Evolutionary conservation across 1,140 invertebrate species (phyloP).

Genomic region (Hylaeus anthracinus): DNA sequence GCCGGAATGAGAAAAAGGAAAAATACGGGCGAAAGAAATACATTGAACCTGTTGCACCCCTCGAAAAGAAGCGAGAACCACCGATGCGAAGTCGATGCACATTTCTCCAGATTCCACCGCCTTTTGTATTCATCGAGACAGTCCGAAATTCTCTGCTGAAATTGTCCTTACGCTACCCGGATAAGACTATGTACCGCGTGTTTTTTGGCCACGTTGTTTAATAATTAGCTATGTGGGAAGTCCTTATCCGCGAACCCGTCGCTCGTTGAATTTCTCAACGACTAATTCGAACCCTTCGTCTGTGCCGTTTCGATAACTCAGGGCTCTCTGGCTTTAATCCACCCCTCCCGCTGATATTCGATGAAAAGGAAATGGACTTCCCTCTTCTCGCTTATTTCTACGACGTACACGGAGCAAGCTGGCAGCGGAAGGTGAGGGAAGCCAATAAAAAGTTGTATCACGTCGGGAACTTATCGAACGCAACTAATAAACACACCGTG

Average conservation of each 20-base stretch:
- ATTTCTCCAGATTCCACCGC: not conserved
- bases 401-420: not conserved
- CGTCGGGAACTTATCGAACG: not conserved
- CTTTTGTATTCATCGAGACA: not conserved
- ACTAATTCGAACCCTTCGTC: slow-evolving; percentile 31
- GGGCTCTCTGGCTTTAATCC: slow-evolving; percentile 17
- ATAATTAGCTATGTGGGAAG: not conserved
- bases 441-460: not conserved
- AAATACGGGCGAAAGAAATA: not conserved
- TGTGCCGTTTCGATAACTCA: slow-evolving; percentile 8
- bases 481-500: not conserved
- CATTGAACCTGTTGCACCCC: slow-evolving; percentile 38
- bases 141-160: not conserved
- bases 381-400: too few relatives aligned
- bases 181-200: slow-evolving; percentile 1
- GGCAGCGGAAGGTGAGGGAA: too few relatives aligned
- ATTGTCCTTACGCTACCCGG: not conserved
- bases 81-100: not conserved
- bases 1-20: too few relatives aligned
- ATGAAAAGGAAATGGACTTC: not conserved
- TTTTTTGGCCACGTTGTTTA: slow-evolving; percentile 10
- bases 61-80: slow-evolving; percentile 12
- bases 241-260: slow-evolving; percentile 39
- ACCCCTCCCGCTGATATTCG: not conserved
- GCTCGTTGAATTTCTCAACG: slow-evolving; percentile 32